Conservation (phyloP, 2,113 vertebrate genomes). For the Gymnocephalus cernua region DNA sequence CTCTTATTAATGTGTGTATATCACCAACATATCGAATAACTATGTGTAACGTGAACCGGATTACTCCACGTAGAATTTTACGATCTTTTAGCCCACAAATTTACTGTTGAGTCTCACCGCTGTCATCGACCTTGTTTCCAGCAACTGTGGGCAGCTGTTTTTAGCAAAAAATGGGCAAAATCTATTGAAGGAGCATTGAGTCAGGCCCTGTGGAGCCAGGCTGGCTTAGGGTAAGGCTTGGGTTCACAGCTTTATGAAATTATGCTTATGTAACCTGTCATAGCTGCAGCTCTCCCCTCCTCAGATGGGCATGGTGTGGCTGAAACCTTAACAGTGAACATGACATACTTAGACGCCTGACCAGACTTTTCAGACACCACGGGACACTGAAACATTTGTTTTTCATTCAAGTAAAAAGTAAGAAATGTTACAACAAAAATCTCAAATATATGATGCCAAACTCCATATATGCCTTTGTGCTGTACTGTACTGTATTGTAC, state of each 20-base stretch:
- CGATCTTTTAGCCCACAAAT: too few relatives aligned
- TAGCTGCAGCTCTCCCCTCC: slow-evolving; percentile 25
- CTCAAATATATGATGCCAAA: neutral
- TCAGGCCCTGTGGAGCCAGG: slow-evolving; percentile 27
- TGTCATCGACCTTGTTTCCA: too few relatives aligned
- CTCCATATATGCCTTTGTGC: slow-evolving; percentile 1
- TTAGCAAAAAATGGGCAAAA: neutral
- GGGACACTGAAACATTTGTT: slow-evolving; percentile 10
- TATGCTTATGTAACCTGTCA: slow-evolving; percentile 50
- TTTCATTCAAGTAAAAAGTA: neutral
- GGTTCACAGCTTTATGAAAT: slow-evolving; percentile 55
- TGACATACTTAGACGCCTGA: slow-evolving; percentile 19
- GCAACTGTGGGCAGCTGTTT: too few relatives aligned
- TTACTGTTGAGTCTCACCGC: too few relatives aligned
- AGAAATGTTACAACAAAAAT: neutral
- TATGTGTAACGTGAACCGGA: too few relatives aligned
- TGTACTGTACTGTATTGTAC: neutral
- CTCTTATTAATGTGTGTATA: too few relatives aligned
- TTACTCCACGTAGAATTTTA: too few relatives aligned
- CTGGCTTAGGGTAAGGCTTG: slow-evolving; percentile 23
- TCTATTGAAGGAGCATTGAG: slow-evolving; percentile 33
- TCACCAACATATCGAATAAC: too few relatives aligned
- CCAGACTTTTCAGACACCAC: slow-evolving; percentile 23
- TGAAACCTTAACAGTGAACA: slow-evolving; percentile 22
- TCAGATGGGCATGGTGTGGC: slow-evolving; percentile 28